Base-by-base conservation (phyloP, 2,113 vertebrate genomes). In the Scopus umbretta region DNA sequence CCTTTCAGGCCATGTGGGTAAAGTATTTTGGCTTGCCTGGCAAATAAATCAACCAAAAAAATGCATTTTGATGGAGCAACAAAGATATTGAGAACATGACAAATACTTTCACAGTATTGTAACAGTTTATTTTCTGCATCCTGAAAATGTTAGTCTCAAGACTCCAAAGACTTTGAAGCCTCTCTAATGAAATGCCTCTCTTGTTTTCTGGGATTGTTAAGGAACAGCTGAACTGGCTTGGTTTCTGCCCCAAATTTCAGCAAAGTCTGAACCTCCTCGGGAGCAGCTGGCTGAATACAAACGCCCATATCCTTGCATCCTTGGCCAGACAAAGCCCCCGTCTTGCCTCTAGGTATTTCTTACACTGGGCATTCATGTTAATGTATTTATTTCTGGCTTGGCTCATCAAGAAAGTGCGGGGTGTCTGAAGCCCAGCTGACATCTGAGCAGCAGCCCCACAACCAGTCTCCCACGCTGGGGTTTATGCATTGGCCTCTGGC, bases 351-450 rank as follows among this genome's bases (percentile, higher is more conserved):
- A 3, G 40, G 11, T 25, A 1, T 21, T 38, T 63, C 15, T 36
- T 58, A 11, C 9, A 1, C n/a, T 4, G 65, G 32, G 7, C 2
- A 2, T 8, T 42, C 7, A 2, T 9, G 6, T 30, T 8, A 11
- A 21, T 5, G 34, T 15, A 10, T 55, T 70, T 34, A 10, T 55
- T 70, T 34, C 34, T 68, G 53, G 18, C 52, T 74, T 26, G 32
- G 21, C 2, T 1, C 2, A 0, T 52, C 4, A 3, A 38, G n/a
- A 9, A 7, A 11, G 8, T 0, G 19, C 7, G 49, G 32, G 45
- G 61, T 16, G 10, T 1, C 62, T 4, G 52, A 23, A 49, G 61
- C 42, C 18, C 13, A 11, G 50, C 43, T 3, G 7, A 5, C 17
- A 6, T 29, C 45, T 9, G n/a, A 38, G 74, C 58, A 13, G 59